These are phyloP conservation scores for Polydrusus tereticollis DNA, from an alignment of 2,888 invertebrate genomes.

Conservation along the genomic window DNA sequence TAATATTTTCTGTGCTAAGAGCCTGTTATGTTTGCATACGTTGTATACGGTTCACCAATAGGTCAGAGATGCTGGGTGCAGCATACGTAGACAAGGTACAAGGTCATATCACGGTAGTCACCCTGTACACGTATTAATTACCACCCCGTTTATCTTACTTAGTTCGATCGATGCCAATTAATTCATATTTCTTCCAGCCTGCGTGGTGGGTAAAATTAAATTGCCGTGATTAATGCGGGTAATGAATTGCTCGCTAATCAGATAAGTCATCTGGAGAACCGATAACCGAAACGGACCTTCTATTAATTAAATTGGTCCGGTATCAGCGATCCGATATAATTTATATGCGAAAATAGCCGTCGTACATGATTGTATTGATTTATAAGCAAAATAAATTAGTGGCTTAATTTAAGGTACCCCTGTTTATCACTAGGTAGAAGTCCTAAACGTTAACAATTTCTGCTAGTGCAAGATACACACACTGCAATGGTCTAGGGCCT, in stretches of 20 bases:
- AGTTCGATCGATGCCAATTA: slow-evolving; percentile 12
- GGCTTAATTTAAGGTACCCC: not conserved
- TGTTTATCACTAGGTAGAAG: no score
- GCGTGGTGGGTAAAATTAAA: slow-evolving; percentile 52
- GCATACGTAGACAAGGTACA: no score
- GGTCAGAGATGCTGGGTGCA: no score
- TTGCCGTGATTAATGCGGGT: slow-evolving; percentile 54
- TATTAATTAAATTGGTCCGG: slow-evolving; percentile 30
- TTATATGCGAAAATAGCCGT: slow-evolving; percentile 1
- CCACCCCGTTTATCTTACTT: not conserved
- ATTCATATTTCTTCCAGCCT: slow-evolving; percentile 41
- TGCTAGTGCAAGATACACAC: no score
- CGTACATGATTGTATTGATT: slow-evolving; percentile 14
- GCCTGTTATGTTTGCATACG: no score
- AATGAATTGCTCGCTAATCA: slow-evolving; percentile 56
- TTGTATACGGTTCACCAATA: no score
- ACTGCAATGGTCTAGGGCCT: no score
- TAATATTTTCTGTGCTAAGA: no score
- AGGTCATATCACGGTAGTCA: no score
- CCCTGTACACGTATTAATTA: not conserved
- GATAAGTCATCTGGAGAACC: slow-evolving; percentile 53
- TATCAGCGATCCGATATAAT: slow-evolving; percentile 5
- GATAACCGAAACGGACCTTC: slow-evolving; percentile 27
- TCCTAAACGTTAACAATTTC: no score
- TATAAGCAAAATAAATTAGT: not conserved